Base-by-base conservation (phyloP, 2,888 invertebrate genomes). In the Lepetodrilus schrolli region DNA sequence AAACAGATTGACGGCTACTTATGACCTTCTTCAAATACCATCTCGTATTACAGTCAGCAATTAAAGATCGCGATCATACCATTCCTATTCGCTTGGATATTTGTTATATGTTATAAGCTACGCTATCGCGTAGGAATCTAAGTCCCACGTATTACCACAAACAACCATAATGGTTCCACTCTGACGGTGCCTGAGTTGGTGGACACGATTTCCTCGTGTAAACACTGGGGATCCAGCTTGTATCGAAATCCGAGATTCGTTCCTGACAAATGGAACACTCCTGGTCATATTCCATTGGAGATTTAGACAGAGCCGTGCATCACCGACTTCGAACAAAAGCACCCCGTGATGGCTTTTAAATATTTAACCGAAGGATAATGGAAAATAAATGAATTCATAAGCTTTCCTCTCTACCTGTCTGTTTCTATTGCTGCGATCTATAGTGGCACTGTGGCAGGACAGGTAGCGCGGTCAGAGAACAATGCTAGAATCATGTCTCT, bases 341-440 rank as follows among this genome's bases (percentile, higher is more conserved):
- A 10, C 58, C 30, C 7, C 30, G 10, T 23, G 58, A 58, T 13
- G 58, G 58, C 58, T 58, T 58, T 58, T 58, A 58, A 58, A 58
- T 58, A 58, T 58, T 58, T 58, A 58, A 58, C 58, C 58, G 58
- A 30, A 17, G 58, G 58, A 58, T 58, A 58, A 58, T 58, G 58
- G 58, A 30, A 58, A 30, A 23, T 58, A 58, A 58, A 58, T 58
- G 58, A 26, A 58, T 58, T 58, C 58, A 23, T 58, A 58, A 58
- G 58, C 58, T 34, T 30, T 30, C 30, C 30, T 58, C 58, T 34
- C 58, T 58, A 58, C 58, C 58, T 58, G 58, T 17, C 58, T 30
- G 30, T 58, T 58, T 30, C 58, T 58, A 58, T 58, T 58, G 34
- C 26, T 58, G 34, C 34, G 34, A 58, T 58, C 58, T 58, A 58